phyloP scores from a whole-genome alignment of 1,140 invertebrate species.

The Ephestia elutella region DNA sequence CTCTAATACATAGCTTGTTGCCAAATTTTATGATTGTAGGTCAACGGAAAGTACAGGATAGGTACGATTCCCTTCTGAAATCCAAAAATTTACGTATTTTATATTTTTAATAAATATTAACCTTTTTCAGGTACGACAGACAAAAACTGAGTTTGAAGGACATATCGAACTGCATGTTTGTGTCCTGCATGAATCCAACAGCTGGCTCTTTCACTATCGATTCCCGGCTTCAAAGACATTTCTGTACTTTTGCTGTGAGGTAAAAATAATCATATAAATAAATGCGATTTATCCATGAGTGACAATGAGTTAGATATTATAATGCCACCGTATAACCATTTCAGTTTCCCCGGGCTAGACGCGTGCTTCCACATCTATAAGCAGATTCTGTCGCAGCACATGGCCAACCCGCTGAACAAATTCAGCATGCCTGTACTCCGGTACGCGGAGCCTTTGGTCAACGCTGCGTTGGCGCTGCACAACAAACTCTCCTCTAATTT shows the following conservation, averaged over 20 bases:
- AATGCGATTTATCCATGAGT: too few relatives aligned
- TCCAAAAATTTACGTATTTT: not conserved
- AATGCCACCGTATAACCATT: too few relatives aligned
- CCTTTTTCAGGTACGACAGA: conserved; percentile 83
- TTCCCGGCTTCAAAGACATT: conserved; percentile 92
- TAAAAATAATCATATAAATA: conserved; percentile 46
- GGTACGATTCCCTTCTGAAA: too few relatives aligned
- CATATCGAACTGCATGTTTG: conserved; percentile 94
- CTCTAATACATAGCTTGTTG: too few relatives aligned
- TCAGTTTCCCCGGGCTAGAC: conserved; percentile 88
- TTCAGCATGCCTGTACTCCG: conserved; percentile 78
- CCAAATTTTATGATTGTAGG: too few relatives aligned
- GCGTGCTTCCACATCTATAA: conserved; percentile 89
- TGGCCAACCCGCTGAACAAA: conserved; percentile 79
- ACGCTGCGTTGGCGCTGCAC: conserved; percentile 85
- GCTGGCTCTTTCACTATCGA: conserved; percentile 96
- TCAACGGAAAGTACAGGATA: too few relatives aligned
- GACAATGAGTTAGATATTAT: too few relatives aligned
- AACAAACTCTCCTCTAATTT: conserved; percentile 84
- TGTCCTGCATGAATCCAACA: conserved; percentile 97
- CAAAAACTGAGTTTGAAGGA: conserved; percentile 91
- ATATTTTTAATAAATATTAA: not conserved
- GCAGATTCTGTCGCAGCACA: conserved; percentile 86
- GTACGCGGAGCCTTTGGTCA: conserved; percentile 77
- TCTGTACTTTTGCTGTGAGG: conserved; percentile 93